Conservation (phyloP, 2,888 invertebrate genomes). For the Cataglyphis livida region DNA sequence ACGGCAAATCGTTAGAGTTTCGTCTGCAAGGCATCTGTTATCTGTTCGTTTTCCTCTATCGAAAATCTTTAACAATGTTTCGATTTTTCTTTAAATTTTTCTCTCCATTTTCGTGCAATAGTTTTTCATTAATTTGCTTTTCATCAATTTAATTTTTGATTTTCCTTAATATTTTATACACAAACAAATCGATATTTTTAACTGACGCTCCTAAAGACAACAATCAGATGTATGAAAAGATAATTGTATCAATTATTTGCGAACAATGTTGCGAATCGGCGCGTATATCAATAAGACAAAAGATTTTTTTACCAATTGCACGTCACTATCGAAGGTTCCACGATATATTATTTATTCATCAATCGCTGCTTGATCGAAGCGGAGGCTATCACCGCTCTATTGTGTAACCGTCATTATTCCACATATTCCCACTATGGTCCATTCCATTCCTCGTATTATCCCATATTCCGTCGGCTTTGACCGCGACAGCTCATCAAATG, state of each 20-base stretch:
- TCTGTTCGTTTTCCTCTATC: background rate
- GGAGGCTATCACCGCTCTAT: slow-evolving; percentile 7
- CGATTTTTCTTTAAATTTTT: background rate
- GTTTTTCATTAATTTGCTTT: background rate
- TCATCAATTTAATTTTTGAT: background rate
- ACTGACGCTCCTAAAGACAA: background rate
- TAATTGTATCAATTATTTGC: slow-evolving; percentile 19
- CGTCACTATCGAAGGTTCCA: background rate
- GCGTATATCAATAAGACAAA: background rate
- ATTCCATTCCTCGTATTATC: slow-evolving; percentile 38
- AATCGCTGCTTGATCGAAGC: slow-evolving; percentile 19
- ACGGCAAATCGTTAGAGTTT: background rate
- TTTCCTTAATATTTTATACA: background rate
- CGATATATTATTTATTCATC: slow-evolving; percentile 40
- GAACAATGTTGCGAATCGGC: background rate
- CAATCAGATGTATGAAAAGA: background rate
- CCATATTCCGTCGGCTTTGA: slow-evolving; percentile 27
- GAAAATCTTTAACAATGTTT: background rate
- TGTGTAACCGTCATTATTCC: slow-evolving; percentile 40
- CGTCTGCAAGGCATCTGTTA: background rate
- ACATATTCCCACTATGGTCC: slow-evolving; percentile 32
- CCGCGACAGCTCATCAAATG: slow-evolving; percentile 39
- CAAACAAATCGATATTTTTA: background rate
- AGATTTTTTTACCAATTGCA: slow-evolving; percentile 20
- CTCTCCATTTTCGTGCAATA: background rate